Percentiles rank a stretch among this genome's conserved stretches.
Conservation (phyloP, 2,888 invertebrate genomes). For the Anorthoa munda region DNA sequence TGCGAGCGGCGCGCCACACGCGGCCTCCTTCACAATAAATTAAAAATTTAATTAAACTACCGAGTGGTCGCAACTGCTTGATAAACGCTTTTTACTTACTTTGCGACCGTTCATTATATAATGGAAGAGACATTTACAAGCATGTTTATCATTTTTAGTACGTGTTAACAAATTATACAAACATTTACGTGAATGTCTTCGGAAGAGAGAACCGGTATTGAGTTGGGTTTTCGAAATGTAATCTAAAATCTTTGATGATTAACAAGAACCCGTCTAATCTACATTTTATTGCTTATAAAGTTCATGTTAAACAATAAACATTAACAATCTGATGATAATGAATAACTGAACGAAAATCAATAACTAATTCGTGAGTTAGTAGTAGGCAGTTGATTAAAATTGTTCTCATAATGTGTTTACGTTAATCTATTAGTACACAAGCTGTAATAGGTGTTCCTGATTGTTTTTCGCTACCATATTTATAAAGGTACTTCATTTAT, state of each 20-base stretch:
- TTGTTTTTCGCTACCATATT: slow-evolving; percentile 30
- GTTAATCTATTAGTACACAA: slow-evolving; percentile 27
- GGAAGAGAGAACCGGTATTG: neutral
- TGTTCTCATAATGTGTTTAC: slow-evolving; percentile 44
- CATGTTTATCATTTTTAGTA: slow-evolving; percentile 55
- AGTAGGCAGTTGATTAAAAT: slow-evolving; percentile 38
- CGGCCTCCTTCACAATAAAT: slow-evolving; percentile 85
- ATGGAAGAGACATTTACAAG: slow-evolving; percentile 61
- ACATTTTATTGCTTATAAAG: neutral
- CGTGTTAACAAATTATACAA: slow-evolving; percentile 27
- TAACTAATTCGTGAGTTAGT: slow-evolving; percentile 29
- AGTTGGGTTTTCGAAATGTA: neutral
- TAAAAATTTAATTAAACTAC: slow-evolving; percentile 88
- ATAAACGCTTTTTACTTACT: slow-evolving; percentile 83
- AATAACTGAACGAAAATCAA: slow-evolving; percentile 34
- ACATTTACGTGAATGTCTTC: slow-evolving; percentile 6
- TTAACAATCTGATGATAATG: slow-evolving; percentile 6
- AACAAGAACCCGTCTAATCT: too few species aligned
- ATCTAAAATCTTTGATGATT: neutral
- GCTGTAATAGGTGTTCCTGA: slow-evolving; percentile 28
- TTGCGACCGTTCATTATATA: slow-evolving; percentile 76
- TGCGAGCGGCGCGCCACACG: slow-evolving; percentile 76
- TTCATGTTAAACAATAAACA: slow-evolving; percentile 4
- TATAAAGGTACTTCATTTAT: slow-evolving; percentile 22
- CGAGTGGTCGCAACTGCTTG: slow-evolving; percentile 84